Conservation (phyloP, 2,113 vertebrate species). For the Nothocercus julius region DNA sequence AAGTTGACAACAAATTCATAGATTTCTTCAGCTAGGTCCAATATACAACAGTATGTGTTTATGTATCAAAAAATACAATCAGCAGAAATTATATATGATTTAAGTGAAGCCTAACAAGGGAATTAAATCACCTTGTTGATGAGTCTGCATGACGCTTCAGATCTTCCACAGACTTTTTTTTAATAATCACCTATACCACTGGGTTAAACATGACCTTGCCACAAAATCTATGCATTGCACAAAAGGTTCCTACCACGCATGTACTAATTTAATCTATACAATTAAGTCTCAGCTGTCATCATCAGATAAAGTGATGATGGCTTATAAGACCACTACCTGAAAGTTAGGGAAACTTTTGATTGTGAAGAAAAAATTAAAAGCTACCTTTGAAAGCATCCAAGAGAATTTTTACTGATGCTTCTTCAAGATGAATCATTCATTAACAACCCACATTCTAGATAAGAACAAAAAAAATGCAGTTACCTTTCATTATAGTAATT, state of each 20-base stretch:
- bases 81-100: background rate
- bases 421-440: background rate
- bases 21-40: background rate
- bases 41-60: background rate
- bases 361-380: background rate
- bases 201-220: background rate
- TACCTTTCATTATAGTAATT: background rate
- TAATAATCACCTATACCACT: background rate
- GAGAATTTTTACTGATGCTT: background rate
- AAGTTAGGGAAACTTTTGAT: background rate
- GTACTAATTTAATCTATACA: background rate
- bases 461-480: background rate
- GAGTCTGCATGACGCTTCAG: background rate
- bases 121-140: background rate
- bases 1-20: background rate
- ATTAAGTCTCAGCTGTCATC: background rate
- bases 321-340: background rate
- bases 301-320: background rate
- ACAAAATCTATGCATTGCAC: background rate
- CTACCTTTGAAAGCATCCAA: background rate
- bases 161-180: background rate
- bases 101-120: background rate
- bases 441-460: fast-evolving
- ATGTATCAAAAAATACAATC: background rate
- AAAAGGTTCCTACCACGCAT: background rate